Percentiles rank a stretch among this genome's conserved stretches.
Conservation (phyloP, 64 coral and sea anemone genomes). For the Montipora capricornis region DNA sequence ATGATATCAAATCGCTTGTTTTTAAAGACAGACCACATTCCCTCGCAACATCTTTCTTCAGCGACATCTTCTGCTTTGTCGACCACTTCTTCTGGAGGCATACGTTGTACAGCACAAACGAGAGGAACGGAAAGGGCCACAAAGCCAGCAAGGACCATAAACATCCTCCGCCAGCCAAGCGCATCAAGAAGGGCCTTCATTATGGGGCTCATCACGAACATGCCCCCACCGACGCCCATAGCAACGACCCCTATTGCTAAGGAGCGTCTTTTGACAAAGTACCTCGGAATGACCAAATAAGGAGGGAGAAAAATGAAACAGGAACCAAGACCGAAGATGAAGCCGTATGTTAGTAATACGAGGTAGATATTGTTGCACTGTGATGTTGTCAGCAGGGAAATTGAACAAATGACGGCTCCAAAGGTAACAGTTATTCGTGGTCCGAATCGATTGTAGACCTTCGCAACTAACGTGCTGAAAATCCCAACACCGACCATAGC, state of each 20-base stretch:
- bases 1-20: constrained; percentile 36
- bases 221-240: constrained; percentile 21
- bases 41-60: neutral
- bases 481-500: constrained; percentile 28
- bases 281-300: neutral
- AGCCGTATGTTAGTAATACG: neutral
- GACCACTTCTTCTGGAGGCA: neutral
- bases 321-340: constrained; percentile 18
- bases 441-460: constrained; percentile 19
- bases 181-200: constrained; percentile 3
- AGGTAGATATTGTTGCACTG: neutral
- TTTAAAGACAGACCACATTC: neutral
- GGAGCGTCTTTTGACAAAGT: constrained; percentile 37
- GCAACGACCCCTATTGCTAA: constrained; percentile 29
- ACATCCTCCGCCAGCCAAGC: constrained; percentile 21
- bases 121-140: constrained; percentile 6
- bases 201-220: constrained; percentile 27
- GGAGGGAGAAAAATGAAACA: constrained; percentile 29
- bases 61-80: neutral
- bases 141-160: constrained; percentile 37
- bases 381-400: neutral
- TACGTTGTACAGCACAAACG: neutral
- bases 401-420: neutral
- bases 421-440: constrained; percentile 1
- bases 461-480: constrained; percentile 7